A percentile compares a stretch with the other conserved stretches of the same genome.
These are phyloP conservation scores for Tympanuchus pallidicinctus DNA, from an alignment of 2,113 vertebrate species.

Conservation along the genomic window DNA sequence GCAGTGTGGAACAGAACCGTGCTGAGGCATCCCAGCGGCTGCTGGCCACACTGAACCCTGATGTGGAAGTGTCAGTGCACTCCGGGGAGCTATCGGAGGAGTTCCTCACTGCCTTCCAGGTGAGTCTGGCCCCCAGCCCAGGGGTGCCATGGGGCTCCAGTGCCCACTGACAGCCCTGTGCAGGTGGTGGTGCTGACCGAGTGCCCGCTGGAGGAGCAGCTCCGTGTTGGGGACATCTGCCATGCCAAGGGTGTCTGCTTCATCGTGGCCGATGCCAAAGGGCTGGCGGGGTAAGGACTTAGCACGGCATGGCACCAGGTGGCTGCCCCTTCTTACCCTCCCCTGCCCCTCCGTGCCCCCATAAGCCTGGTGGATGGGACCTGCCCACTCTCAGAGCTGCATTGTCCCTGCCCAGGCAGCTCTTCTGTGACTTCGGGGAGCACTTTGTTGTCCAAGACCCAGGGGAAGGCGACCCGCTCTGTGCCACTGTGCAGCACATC, in stretches of 20 bases:
- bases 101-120: constrained; percentile 84
- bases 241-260: constrained; percentile 79
- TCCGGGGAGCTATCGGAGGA: constrained; percentile 69
- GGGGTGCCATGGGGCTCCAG: rapidly evolving
- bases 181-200: constrained; percentile 91
- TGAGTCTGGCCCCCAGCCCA: rapidly evolving
- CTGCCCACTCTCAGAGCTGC: neutral
- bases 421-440: constrained; percentile 94
- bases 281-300: constrained; percentile 86
- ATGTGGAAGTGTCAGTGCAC: constrained; percentile 72
- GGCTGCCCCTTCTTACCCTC: neutral
- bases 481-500: constrained; percentile 76
- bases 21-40: constrained; percentile 76
- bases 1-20: constrained; percentile 80
- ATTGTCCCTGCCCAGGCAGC: constrained; percentile 72
- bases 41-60: constrained; percentile 81
- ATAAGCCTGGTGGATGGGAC: neutral
- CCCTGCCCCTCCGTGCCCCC: neutral
- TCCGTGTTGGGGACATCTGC: constrained; percentile 80
- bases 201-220: constrained; percentile 87
- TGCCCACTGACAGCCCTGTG: rapidly evolving
- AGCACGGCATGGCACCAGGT: neutral
- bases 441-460: constrained; percentile 77
- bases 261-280: constrained; percentile 85
- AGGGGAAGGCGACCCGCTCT: constrained; percentile 74